A percentile compares a stretch with the other conserved stretches of the same genome.
Conservation (phyloP, 2,113 vertebrate genomes). For the Aspiorhynchus laticeps region DNA sequence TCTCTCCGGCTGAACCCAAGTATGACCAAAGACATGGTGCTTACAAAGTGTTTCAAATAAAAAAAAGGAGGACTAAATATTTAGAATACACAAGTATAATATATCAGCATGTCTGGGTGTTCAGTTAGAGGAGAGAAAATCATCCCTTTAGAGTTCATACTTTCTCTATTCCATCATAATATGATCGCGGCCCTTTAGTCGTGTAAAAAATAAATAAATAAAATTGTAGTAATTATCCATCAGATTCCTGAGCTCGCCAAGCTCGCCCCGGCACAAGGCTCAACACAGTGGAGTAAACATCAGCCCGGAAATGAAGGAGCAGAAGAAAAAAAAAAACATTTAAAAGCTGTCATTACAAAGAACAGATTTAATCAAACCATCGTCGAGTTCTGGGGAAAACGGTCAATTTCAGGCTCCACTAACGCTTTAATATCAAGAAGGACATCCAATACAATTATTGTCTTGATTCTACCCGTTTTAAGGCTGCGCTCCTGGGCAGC, state of each 20-base stretch:
- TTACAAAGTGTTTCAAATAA: slow-evolving; percentile 41
- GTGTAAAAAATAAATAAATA: slow-evolving; percentile 26
- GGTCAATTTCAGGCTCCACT: slow-evolving; percentile 72
- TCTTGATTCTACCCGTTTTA: slow-evolving; percentile 81
- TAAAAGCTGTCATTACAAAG: slow-evolving; percentile 64
- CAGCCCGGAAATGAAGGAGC: slow-evolving; percentile 59
- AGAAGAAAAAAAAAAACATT: slow-evolving; percentile 57
- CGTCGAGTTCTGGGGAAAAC: slow-evolving; percentile 71
- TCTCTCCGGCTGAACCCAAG: slow-evolving; percentile 29
- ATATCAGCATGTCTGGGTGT: slow-evolving; percentile 33
- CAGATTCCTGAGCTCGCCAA: slow-evolving; percentile 67
- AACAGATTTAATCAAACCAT: slow-evolving; percentile 76
- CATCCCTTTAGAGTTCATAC: slow-evolving; percentile 28
- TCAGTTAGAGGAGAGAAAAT: slow-evolving; percentile 8
- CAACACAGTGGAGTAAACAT: slow-evolving; percentile 69
- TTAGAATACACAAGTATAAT: slow-evolving; percentile 38
- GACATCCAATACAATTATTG: slow-evolving; percentile 81
- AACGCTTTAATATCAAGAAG: slow-evolving; percentile 76
- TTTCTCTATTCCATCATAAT: slow-evolving; percentile 28
- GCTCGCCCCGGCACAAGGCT: slow-evolving; percentile 61
- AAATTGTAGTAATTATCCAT: slow-evolving; percentile 49
- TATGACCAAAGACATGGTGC: slow-evolving; percentile 12
- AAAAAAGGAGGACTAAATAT: slow-evolving; percentile 15
- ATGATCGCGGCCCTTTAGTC: slow-evolving; percentile 49
- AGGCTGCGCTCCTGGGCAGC: slow-evolving; percentile 68